Base-by-base conservation (phyloP, 2,113 vertebrate genomes). In the Balaeniceps rex region DNA sequence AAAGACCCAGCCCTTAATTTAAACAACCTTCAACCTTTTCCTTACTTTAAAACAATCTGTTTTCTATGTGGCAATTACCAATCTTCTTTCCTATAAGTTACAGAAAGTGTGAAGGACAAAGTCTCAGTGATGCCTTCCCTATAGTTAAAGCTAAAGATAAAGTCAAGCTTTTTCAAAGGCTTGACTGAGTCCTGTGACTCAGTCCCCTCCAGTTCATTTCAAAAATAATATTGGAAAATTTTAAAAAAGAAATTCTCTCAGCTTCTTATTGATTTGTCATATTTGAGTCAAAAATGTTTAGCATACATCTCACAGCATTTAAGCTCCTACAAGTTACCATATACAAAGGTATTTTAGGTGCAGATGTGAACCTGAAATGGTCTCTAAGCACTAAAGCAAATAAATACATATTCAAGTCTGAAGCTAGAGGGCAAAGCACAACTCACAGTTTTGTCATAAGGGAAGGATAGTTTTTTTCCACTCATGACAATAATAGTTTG, bases 151-250 rank as follows among this genome's bases (percentile, higher is more conserved):
- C 6, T 49, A 71, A 58, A 87, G 29, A 23, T 18, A 21, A 46
- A 44, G 10, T 25, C 12, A 72, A 60, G 14, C 3, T 69, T 77
- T 88, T 88, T 65, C 34, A 40, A 40, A 65, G 23, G 6, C 10
- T 3, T 31, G 4, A 7, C n/a, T n/a, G n/a, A n/a, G n/a, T n/a
- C n/a, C n/a, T 26, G 19, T 65, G 16, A 72, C 19, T 61, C 47
- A 72, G 7, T 4, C 63, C 7, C 2, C 9, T 78, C 4, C 12
- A 49, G 6, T 36, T 47, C 1, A 74, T 57, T 84, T 66, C 0
- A 68, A 42, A 87, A 81, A 40, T 31, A 78, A 64, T 33, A 47
- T 0, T 40, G 36, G 10, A 19, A 75, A 87, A 33, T 3, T 31
- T 66, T 1, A 8, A 75, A 76, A 79, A 36, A 10, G 0, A 18